These are phyloP conservation scores for Calameuta filiformis DNA, from an alignment of 2,888 invertebrate species.

Conservation along the genomic window DNA sequence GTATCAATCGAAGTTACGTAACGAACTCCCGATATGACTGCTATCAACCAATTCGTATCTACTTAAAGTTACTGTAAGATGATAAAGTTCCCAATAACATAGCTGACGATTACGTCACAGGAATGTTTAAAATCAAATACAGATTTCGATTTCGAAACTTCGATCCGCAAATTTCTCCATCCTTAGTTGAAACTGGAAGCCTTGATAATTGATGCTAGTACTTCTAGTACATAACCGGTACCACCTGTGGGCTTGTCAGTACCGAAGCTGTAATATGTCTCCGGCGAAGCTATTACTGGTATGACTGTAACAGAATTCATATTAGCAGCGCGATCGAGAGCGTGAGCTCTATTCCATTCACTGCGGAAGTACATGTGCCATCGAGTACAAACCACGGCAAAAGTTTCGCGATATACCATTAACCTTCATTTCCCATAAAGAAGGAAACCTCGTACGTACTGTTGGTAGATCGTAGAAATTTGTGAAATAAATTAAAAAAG, in stretches of 20 bases:
- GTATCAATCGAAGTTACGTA: background rate
- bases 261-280: background rate
- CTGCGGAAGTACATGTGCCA: background rate
- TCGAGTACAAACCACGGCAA: background rate
- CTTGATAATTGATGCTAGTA: background rate
- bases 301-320: slow-evolving; percentile 5
- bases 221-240: background rate
- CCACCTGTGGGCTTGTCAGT: background rate
- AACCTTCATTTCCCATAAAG: background rate
- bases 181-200: background rate
- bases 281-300: background rate
- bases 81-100: background rate
- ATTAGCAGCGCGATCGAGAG: background rate
- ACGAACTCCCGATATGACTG: background rate
- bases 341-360: background rate
- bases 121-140: background rate
- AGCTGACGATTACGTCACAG: background rate
- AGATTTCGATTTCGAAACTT: background rate
- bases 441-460: background rate
- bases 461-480: background rate
- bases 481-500: background rate
- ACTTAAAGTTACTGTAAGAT: background rate
- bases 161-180: background rate
- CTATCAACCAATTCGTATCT: background rate
- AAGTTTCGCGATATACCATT: background rate